Evolutionary conservation across 2,797 vertebrate genomes (phyloP), one percentile per base, ranked within the genome.

Genomic region (Macrochelys suwanniensis): DNA sequence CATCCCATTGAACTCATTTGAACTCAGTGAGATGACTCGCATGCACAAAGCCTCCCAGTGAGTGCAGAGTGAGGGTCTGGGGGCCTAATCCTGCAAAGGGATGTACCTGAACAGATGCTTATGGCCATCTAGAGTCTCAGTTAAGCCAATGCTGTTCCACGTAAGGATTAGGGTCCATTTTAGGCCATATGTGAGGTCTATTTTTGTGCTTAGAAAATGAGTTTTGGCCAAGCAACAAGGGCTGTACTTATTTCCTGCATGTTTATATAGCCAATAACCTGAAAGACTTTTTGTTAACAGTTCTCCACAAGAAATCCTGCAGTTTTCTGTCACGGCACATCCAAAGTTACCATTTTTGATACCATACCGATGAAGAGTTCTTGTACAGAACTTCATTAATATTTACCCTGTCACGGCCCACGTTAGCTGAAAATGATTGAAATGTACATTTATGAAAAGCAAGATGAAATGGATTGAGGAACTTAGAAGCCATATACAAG

Each of bases 1-100:
- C 16, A 0, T 59, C 61, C 47, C 79, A 19, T 82, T 0, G 12
- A 28, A 56, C 50, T 65, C 12, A 31, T 33, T 84, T 0, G 10
- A 37, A 54, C 50, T 65, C 7, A 25, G 5, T 9, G 15, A 65
- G 49, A 12, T 0, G 0, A 11, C 23, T 87, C 21, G 6, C 61
- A n/a, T n/a, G 33, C 16, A n/a, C 16, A n/a, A 45, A 42, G 42
- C 87, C 11, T 26, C 47, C 37, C 0, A 0, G 59, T 71, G 54
- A 61, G 42, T 37, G 17, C 78, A 8, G 21, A 4, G 3, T n/a
- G 8, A 16, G 33, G 37, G 9, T 6, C 10, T 0, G 7, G 13
- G 79, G 31, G 80, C n/a, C 68, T 45, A 13, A 74, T 45, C 71
- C 37, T 50, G 23, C 82, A 68, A 16, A 61, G 74, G 42, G 79